Conservation (phyloP, 2,888 invertebrate genomes). For the Drosophila cracens region DNA sequence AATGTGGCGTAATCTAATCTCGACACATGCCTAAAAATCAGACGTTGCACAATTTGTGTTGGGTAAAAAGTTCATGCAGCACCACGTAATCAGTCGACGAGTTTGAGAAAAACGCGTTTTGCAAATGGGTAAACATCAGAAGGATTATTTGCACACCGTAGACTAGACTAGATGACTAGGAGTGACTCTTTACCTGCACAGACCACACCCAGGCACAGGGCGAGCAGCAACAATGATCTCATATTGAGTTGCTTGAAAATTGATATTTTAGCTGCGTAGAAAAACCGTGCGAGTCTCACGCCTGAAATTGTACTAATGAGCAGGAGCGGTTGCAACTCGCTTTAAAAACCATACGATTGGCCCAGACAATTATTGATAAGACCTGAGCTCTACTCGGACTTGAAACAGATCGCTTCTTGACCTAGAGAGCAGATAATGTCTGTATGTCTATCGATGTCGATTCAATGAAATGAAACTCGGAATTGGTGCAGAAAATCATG, state of each 20-base stretch:
- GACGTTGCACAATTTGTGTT: conserved; percentile 59
- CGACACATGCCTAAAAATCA: conserved; percentile 30
- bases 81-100: conserved; percentile 18
- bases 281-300: conserved; percentile 68
- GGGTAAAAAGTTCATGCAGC: conserved; percentile 54
- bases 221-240: conserved; percentile 82
- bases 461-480: conserved; percentile 37
- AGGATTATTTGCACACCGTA: conserved; percentile 16
- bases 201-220: conserved; percentile 81
- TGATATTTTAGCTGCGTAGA: conserved; percentile 13
- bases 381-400: conserved; percentile 43
- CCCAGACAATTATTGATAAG: conserved; percentile 55
- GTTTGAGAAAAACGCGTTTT: neutral
- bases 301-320: conserved; percentile 75
- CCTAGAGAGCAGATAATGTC: conserved; percentile 71
- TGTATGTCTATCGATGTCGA: neutral
- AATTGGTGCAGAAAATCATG: conserved; percentile 76
- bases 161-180: conserved; percentile 5
- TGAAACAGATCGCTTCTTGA: conserved; percentile 74
- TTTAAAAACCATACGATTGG: conserved; percentile 55
- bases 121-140: neutral
- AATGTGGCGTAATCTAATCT: conserved; percentile 16
- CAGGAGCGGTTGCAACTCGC: conserved; percentile 42
- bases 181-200: conserved; percentile 81
- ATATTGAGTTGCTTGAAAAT: conserved; percentile 60